Conservation (phyloP, 2,113 vertebrate species). For the Drymodes brunneopygia region DNA sequence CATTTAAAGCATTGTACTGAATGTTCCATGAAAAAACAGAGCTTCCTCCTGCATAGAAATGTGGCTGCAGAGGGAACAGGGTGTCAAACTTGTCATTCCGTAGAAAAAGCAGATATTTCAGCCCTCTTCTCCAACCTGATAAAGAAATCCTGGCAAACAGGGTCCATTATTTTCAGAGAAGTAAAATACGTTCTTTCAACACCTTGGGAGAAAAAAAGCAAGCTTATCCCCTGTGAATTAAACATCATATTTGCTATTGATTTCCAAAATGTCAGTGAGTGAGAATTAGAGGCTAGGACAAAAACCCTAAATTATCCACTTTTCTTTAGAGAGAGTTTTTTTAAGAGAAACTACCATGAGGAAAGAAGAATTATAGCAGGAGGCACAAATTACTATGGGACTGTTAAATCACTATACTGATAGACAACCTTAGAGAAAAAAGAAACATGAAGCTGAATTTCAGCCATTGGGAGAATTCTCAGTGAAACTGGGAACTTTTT, state of each 20-base stretch:
- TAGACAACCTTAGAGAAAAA: not conserved
- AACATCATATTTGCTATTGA: not conserved
- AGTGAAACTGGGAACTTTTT: not conserved
- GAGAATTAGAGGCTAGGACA: not conserved
- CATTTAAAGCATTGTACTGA: not conserved
- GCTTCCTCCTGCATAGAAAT: not conserved
- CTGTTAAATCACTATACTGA: not conserved
- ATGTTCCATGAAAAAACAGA: not conserved
- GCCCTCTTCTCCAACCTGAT: not conserved
- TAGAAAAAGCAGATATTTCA: not conserved
- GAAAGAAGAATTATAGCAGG: not conserved
- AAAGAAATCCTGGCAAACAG: not conserved
- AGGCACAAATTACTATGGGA: not conserved
- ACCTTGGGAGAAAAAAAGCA: not conserved
- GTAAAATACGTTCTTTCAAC: not conserved
- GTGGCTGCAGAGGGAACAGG: not conserved
- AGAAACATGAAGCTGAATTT: not conserved
- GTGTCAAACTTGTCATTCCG: not conserved
- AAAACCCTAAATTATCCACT: not conserved
- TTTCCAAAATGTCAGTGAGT: not conserved
- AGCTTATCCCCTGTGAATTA: not conserved
- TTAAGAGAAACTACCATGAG: not conserved
- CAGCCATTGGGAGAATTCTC: accelerated
- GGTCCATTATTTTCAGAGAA: not conserved
- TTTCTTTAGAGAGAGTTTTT: not conserved